Evolutionary conservation across 2,113 vertebrate species (phyloP).

Genomic region (Typhlomys cinereus): DNA sequence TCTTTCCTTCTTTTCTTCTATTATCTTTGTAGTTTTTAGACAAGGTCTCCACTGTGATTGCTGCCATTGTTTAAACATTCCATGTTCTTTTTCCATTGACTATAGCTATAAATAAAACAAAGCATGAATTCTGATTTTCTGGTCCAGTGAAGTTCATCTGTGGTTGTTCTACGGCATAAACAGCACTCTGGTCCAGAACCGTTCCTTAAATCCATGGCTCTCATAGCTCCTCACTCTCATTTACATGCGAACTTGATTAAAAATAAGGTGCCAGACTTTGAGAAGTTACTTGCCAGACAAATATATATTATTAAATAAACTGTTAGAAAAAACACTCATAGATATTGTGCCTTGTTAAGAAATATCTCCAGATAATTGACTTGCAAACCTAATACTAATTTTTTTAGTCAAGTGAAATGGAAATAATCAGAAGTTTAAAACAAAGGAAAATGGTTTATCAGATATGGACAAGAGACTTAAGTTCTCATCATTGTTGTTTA

Average conservation of each 20-base stretch:
- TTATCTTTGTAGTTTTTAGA: background rate
- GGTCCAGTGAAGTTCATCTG: background rate
- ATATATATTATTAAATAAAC: slow-evolving; percentile 46
- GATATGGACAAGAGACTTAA: slow-evolving; percentile 20
- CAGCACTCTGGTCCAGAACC: background rate
- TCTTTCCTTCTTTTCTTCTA: background rate
- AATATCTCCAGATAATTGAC: slow-evolving; percentile 45
- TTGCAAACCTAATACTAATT: slow-evolving; percentile 69
- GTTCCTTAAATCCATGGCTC: background rate
- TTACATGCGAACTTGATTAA: background rate
- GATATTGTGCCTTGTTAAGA: slow-evolving; percentile 45
- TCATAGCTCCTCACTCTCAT: background rate
- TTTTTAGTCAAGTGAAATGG: slow-evolving; percentile 43
- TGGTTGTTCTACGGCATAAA: background rate
- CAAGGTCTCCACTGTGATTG: background rate
- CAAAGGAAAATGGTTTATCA: slow-evolving; percentile 1
- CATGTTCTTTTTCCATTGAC: background rate
- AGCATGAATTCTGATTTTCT: background rate
- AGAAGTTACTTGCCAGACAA: slow-evolving; percentile 19
- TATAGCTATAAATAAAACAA: background rate
- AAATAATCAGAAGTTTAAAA: slow-evolving; percentile 44
- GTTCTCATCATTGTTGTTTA: slow-evolving; percentile 21
- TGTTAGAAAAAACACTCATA: slow-evolving; percentile 48
- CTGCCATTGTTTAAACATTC: background rate
- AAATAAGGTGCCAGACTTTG: background rate